A percentile compares a stretch with the other conserved stretches of the same genome.
These are phyloP conservation scores for Heliconius hewitsoni DNA, from an alignment of 1,140 invertebrate genomes.

Conservation along the genomic window DNA sequence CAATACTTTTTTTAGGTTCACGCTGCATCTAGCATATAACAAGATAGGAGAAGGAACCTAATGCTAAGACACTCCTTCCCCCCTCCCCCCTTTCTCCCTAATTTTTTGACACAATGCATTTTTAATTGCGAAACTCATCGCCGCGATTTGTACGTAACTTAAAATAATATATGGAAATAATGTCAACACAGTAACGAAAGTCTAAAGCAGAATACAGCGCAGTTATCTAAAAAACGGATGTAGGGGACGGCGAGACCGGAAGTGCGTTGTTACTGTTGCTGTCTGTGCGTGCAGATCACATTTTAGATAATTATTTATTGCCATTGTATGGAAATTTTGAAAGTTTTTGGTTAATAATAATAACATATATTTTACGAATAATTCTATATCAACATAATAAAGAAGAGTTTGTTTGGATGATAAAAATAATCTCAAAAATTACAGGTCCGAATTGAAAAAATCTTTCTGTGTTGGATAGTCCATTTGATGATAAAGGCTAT, in stretches of 20 bases:
- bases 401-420: too few species aligned
- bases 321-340: background rate
- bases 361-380: too few species aligned
- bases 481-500: too few species aligned
- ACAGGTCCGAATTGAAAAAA: too few species aligned
- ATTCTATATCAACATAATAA: too few species aligned
- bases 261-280: constrained; percentile 17
- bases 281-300: background rate
- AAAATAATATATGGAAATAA: background rate
- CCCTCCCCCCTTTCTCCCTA: background rate
- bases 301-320: background rate
- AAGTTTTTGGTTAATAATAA: background rate
- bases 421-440: too few species aligned
- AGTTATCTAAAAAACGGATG: constrained; percentile 30
- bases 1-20: too few species aligned
- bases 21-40: too few species aligned
- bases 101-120: background rate
- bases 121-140: too few species aligned
- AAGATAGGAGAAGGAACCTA: background rate
- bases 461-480: too few species aligned
- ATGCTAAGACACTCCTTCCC: background rate
- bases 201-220: background rate
- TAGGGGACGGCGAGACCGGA: constrained; percentile 23
- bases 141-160: too few species aligned
- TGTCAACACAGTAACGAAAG: background rate